These are phyloP conservation scores for Cepaea hortensis DNA, from an alignment of 2,888 invertebrate species.

Conservation along the genomic window DNA sequence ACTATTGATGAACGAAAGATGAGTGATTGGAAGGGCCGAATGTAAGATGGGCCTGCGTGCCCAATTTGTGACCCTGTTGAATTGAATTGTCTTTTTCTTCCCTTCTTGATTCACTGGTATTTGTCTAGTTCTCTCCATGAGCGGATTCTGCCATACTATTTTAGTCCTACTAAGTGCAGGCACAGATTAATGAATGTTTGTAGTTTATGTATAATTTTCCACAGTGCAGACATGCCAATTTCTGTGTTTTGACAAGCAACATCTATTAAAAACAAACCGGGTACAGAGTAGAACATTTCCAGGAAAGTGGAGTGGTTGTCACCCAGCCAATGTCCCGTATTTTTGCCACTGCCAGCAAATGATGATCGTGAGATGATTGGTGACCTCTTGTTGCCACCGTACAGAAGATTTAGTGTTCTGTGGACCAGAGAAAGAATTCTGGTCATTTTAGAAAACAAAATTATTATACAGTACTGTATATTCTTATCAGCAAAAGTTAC, in stretches of 20 bases:
- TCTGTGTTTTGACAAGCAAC: background rate
- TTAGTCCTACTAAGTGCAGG: background rate
- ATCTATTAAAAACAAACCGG: conserved; percentile 76
- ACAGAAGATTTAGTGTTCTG: conserved; percentile 19
- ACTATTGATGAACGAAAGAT: too few species aligned
- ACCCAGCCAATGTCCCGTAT: conserved; percentile 73
- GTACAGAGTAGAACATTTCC: conserved; percentile 74
- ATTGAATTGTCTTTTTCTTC: too few species aligned
- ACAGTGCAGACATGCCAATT: background rate
- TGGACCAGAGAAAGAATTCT: background rate
- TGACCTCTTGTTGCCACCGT: conserved; percentile 71
- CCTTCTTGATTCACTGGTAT: too few species aligned
- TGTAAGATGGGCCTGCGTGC: too few species aligned
- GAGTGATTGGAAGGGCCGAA: too few species aligned
- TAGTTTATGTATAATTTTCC: background rate
- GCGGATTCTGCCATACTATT: too few species aligned
- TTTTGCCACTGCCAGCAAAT: conserved; percentile 70
- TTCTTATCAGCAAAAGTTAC: background rate
- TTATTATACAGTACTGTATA: background rate
- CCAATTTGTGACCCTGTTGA: too few species aligned
- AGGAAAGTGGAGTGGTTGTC: conserved; percentile 71
- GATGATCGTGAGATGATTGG: conserved; percentile 80
- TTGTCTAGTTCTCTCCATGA: too few species aligned
- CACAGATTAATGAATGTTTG: too few species aligned
- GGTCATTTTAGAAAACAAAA: background rate